Base-by-base conservation (phyloP, 1,140 invertebrate species). In the Pseudomyrmex pallidus region DNA sequence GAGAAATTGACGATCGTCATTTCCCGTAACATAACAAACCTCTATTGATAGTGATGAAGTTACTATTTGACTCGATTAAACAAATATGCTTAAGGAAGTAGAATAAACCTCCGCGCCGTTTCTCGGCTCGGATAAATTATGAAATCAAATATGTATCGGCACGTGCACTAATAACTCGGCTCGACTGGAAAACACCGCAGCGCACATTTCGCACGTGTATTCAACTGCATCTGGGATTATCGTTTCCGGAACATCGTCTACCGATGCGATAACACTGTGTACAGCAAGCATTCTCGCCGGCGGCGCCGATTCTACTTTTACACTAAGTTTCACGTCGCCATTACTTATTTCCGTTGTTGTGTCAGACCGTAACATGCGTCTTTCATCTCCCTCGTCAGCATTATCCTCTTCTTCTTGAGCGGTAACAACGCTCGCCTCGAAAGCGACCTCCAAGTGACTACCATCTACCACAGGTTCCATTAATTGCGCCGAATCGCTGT, bases 161-260 rank as follows among this genome's bases (percentile, higher is more conserved):
- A 98, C 97, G 92, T 97, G 97, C 2, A 96, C 95, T 59, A 97
- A 92, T 12, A 97, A 93, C 82, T 97, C 96, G 56, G 96, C 96
- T 57, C 97, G 95, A 84, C 96, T 96, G 1, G 95, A 94, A 92
- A 98, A 98, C 66, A 96, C 95, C 78, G 96, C 95, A n/a, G 96
- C 95, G 90, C 97, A 97, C 96, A 98, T 97, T 91, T 97, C 96
- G 90, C 97, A 98, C 67, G 96, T 96, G 89, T 95, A 95, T 63
- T 95, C 94, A 1, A 95, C 87, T 2, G 94, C 91, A 85, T 95
- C 95, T 3, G 95, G 94, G 85, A 95, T 94, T 63, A 95, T 93
- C 35, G 95, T 93, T 77, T 95, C 95, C 61, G 94, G 93, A 25
- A 93, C 90, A 48, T 92, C 88, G 35, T 91, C 89, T 64, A 92